Percentiles rank a stretch among this genome's conserved stretches.
phyloP scores from a whole-genome alignment of 2,888 invertebrate species.

The Athetis lepigone region DNA sequence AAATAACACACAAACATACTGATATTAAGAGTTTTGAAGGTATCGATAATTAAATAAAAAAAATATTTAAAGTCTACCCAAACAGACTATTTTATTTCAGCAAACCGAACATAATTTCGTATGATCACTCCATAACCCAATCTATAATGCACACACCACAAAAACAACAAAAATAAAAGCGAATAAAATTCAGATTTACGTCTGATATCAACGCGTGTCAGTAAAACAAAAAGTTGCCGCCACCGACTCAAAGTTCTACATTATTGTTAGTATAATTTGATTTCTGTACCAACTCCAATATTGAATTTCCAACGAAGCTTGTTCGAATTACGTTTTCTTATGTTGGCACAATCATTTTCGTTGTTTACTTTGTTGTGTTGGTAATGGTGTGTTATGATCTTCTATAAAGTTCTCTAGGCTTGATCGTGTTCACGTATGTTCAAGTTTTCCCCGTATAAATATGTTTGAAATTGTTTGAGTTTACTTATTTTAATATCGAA shows the following conservation, averaged over 20 bases:
- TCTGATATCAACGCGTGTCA: conserved; percentile 42
- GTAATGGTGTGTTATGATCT: conserved; percentile 64
- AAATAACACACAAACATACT: too few relatives aligned
- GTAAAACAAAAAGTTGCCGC: conserved; percentile 57
- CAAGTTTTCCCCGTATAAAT: conserved; percentile 42
- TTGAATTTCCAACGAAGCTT: conserved; percentile 70
- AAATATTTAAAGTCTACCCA: too few relatives aligned
- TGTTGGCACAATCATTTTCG: conserved; percentile 65
- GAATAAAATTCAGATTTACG: conserved; percentile 54
- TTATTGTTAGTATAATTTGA: conserved; percentile 74
- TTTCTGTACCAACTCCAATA: conserved; percentile 72
- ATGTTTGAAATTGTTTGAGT: conserved; percentile 51
- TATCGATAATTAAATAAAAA: too few relatives aligned
- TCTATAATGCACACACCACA: conserved; percentile 1
- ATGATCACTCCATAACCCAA: conserved; percentile 18
- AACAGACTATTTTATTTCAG: too few relatives aligned
- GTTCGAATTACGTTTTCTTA: conserved; percentile 63
- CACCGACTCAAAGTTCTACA: conserved; percentile 61
- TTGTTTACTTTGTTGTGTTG: conserved; percentile 64
- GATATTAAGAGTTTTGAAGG: too few relatives aligned
- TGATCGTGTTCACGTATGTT: conserved; percentile 47
- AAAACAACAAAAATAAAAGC: conserved; percentile 36
- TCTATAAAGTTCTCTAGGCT: conserved; percentile 53
- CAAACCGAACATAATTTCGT: too few relatives aligned
- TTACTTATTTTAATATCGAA: conserved; percentile 44